Evolutionary conservation across 2,113 vertebrate genomes (phyloP).

Genomic region (Dascyllus trimaculatus): DNA sequence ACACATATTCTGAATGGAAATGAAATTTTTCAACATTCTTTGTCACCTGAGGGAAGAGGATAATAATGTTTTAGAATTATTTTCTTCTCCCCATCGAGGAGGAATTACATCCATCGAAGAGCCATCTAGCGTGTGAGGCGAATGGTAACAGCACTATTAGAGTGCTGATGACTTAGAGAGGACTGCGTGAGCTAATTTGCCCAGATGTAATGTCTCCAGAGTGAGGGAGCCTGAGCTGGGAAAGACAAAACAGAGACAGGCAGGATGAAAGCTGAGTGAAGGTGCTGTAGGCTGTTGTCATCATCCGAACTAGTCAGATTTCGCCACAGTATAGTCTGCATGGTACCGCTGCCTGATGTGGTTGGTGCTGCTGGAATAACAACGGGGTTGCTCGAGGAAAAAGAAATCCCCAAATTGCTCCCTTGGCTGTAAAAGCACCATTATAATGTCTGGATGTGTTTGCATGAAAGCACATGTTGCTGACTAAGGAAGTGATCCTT

Average conservation of each 20-base stretch:
- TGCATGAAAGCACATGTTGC: background rate
- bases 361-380: slow-evolving; percentile 2
- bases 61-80: slow-evolving; percentile 41
- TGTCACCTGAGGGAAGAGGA: slow-evolving; percentile 40
- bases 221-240: background rate
- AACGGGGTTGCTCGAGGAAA: background rate
- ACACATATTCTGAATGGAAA: slow-evolving; percentile 9
- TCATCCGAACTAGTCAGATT: background rate
- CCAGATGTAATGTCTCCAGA: slow-evolving; percentile 14
- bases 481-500: too few relatives aligned
- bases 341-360: background rate
- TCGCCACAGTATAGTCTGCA: background rate
- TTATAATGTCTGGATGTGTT: background rate
- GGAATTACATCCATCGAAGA: slow-evolving; percentile 28
- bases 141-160: slow-evolving; percentile 53
- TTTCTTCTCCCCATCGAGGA: slow-evolving; percentile 13
- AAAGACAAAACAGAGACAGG: background rate
- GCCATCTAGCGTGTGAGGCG: slow-evolving; percentile 16
- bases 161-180: slow-evolving; percentile 54
- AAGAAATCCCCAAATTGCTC: background rate
- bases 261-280: background rate
- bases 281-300: slow-evolving; percentile 28
- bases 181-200: slow-evolving; percentile 31
- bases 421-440: background rate
- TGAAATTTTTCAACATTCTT: slow-evolving; percentile 9